Percentiles rank a stretch among this genome's conserved stretches.
phyloP scores from a whole-genome alignment of 2,888 invertebrate species.

The Silvanus unidentatus region DNA sequence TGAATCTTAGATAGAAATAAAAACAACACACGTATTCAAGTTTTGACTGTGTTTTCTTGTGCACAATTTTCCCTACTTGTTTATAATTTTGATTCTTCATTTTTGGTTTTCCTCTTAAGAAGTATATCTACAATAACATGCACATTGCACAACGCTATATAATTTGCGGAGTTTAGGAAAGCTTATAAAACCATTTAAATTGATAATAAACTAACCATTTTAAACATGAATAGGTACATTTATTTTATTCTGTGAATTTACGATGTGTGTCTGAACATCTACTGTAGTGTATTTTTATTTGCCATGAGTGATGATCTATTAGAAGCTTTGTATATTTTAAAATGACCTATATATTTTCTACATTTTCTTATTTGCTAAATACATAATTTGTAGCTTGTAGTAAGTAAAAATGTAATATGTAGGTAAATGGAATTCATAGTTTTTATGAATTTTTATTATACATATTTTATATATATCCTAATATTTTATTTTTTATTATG shows the following conservation, averaged over 20 bases:
- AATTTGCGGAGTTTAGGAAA: constrained; percentile 17
- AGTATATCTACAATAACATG: constrained; percentile 10
- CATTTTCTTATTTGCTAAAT: constrained; percentile 32
- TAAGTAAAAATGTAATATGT: constrained; percentile 38
- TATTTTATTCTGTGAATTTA: constrained; percentile 14
- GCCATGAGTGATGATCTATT: constrained; percentile 30
- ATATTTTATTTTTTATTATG: neutral
- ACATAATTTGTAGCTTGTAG: constrained; percentile 38
- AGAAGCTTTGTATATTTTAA: constrained; percentile 34
- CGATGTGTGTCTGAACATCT: constrained; percentile 21
- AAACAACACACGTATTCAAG: neutral
- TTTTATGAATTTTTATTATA: constrained; percentile 21
- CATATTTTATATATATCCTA: constrained; percentile 10
- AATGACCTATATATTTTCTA: constrained; percentile 25
- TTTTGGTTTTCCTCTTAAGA: too few relatives aligned
- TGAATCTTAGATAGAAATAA: neutral
- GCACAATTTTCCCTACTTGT: constrained; percentile 2
- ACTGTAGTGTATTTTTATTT: constrained; percentile 26
- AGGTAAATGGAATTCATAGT: constrained; percentile 24
- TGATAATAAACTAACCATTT: too few relatives aligned
- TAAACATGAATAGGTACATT: too few relatives aligned
- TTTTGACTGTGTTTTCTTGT: neutral
- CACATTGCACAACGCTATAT: constrained; percentile 31
- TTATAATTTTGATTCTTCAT: too few relatives aligned
- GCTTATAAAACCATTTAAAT: constrained; percentile 5